A percentile compares a stretch with the other conserved stretches of the same genome.
Evolutionary conservation across 92 coral and sea anemone genomes (phyloP).

Genomic region (Muricea muricata): DNA sequence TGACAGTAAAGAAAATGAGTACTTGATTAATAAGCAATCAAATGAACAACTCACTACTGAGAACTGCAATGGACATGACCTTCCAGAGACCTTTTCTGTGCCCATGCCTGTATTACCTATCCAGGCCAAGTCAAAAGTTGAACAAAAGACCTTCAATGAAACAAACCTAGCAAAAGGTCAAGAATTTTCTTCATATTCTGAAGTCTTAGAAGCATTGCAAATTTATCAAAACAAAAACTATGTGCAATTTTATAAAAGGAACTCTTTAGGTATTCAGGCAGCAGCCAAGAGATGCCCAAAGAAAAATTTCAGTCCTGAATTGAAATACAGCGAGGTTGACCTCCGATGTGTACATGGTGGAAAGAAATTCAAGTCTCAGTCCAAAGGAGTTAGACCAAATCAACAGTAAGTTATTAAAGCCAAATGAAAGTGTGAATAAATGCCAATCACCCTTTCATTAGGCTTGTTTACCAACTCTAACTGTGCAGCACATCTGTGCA

Average conservation of each 20-base stretch:
- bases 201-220: slow-evolving; percentile 3
- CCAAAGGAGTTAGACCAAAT: slow-evolving; percentile 15
- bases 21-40: background rate
- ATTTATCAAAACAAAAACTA: background rate
- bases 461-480: too few relatives aligned
- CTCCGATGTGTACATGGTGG: slow-evolving; percentile 20
- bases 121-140: background rate
- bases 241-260: slow-evolving; percentile 15
- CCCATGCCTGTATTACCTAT: background rate
- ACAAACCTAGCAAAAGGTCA: background rate
- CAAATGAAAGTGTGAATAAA: too few relatives aligned
- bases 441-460: too few relatives aligned
- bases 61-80: background rate
- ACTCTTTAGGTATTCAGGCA: slow-evolving; percentile 9
- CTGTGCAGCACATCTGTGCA: too few relatives aligned
- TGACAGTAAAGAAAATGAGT: background rate
- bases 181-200: background rate
- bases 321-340: slow-evolving; percentile 16
- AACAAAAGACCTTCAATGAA: background rate
- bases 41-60: background rate
- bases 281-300: slow-evolving; percentile 20
- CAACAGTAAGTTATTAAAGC: background rate
- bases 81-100: background rate
- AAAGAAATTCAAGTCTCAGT: slow-evolving; percentile 12
- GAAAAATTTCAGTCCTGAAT: background rate